Evolutionary conservation across 2,797 vertebrate genomes (phyloP), one percentile per base, ranked within the genome.

Genomic region (Enteromius paludinosus): DNA sequence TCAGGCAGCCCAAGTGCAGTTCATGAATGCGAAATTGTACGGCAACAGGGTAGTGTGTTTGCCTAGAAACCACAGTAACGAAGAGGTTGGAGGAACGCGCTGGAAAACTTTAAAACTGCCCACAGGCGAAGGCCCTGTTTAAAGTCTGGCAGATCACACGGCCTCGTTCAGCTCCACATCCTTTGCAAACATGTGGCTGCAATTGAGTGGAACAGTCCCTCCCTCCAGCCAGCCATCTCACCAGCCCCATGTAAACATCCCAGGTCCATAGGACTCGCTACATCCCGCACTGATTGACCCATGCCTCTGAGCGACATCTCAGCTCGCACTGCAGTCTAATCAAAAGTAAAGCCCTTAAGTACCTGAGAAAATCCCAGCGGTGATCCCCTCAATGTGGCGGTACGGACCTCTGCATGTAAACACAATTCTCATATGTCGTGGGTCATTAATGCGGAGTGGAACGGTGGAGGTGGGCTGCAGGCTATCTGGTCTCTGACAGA

Each of bases 181-280:
- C 84, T 90, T 84, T 68, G 77, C 83, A 87, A 89, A 88, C 88
- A 88, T 89, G 85, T 90, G 89, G 87, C 84, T 88, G 85, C 83
- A 88, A 89, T 88, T 87, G 82, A 88, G 78, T 85, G 79, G 82
- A 88, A 89, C 75, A 86, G 83, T 84, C 79, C 80, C 86, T 72
- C 70, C 81, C 81, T 74, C 83, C 82, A 66, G 73, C 81, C 65
- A 71, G 68, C 83, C 77, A 84, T 84, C 84, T 72, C 78, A 77
- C 62, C 69, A 79, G 83, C 62, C 41, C 76, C 75, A 33, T 82
- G 83, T 88, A 88, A 88, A 88, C 85, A 86, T 72, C 75, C 59
- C 83, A 74, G 69, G 68, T 79, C 85, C 30, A 45, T 77, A 45
- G 52, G 2, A 75, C 74, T 78, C 81, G 41, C 49, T 85, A 79